Evolutionary conservation across 2,888 invertebrate genomes (phyloP), one percentile per base, ranked within the genome.

Genomic region (Lasioglossum leucozonium): DNA sequence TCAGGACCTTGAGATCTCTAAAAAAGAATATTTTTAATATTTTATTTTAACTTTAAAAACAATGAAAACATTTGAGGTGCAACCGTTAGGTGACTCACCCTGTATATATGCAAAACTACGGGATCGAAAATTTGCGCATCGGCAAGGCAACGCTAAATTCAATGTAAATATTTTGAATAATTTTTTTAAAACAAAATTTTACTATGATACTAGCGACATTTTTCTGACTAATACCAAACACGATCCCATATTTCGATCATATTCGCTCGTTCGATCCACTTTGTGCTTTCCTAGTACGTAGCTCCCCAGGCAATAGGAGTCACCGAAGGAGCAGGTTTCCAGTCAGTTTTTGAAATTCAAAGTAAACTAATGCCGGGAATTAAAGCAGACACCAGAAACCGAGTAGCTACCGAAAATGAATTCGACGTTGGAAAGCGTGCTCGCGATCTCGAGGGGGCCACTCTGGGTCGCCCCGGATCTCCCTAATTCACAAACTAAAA

Each of bases 321-420:
- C 10, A 6, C 18, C 6, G 4, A 18, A 34, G 18, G 65, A 65
- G 18, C 65, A 22, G 10, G 34, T 34, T 65, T 34, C 3, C 65
- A 34, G 18, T 22, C 8, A 34, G 22, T 65, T 65, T 65, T 65
- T 34, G 65, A 34, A 65, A 34, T 65, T 65, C 65, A 65, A 65
- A 65, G 65, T 65, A 65, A 65, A 34, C 65, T 34, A 65, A 34
- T 22, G 65, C 65, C 65, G 8, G 34, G 65, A 30, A 65, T 65
- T 34, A 65, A 65, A 22, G 62, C 62, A 16, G 62, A 65, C 16
- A 65, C 65, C 34, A 18, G 65, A 22, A 34, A 62, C 13, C 26
- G 30, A 62, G 30, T 11, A 30, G 13, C 26, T 13, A 16, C 26
- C 34, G 18, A 18, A 22, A 18, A 65, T 65, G 65, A 18, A 65